These are phyloP conservation scores for Agraylea sexmaculata DNA, from an alignment of 1,140 invertebrate species.

Conservation along the genomic window DNA sequence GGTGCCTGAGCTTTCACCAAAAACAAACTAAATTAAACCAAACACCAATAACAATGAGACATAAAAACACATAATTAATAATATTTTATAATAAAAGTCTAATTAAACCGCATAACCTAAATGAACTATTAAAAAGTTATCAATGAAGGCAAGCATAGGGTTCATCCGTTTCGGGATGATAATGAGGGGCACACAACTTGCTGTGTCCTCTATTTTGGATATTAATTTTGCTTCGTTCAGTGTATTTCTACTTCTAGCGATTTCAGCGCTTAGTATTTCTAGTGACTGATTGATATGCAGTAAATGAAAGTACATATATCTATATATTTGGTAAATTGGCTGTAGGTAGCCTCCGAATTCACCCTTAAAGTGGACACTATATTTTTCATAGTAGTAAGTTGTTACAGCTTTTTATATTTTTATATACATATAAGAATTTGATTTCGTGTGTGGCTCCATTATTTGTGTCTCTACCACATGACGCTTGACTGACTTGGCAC, in stretches of 20 bases:
- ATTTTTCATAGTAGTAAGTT: constrained; percentile 21
- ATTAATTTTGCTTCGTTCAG: constrained; percentile 16
- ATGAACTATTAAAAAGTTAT: no score
- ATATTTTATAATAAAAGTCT: no score
- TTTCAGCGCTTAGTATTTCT: constrained; percentile 14
- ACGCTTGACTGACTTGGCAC: constrained; percentile 21
- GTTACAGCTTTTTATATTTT: constrained; percentile 20
- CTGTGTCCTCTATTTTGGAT: constrained; percentile 13
- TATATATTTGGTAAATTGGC: constrained; percentile 10
- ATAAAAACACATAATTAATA: no score
- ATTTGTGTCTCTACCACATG: constrained; percentile 20
- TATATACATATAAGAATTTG: constrained; percentile 14
- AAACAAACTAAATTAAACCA: no score
- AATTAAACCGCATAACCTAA: no score
- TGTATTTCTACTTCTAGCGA: constrained; percentile 16
- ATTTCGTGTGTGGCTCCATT: constrained; percentile 21
- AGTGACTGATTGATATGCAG: constrained; percentile 14
- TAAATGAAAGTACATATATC: constrained; percentile 12
- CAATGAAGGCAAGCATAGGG: no score
- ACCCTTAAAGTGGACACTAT: constrained; percentile 14
- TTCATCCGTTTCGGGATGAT: no score
- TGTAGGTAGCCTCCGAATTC: constrained; percentile 11
- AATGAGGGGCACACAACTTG: no score
- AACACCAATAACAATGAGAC: no score
- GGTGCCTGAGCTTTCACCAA: no score